phyloP scores from a whole-genome alignment of 2,888 invertebrate species.

The Lepidocyrtinus sp. region DNA sequence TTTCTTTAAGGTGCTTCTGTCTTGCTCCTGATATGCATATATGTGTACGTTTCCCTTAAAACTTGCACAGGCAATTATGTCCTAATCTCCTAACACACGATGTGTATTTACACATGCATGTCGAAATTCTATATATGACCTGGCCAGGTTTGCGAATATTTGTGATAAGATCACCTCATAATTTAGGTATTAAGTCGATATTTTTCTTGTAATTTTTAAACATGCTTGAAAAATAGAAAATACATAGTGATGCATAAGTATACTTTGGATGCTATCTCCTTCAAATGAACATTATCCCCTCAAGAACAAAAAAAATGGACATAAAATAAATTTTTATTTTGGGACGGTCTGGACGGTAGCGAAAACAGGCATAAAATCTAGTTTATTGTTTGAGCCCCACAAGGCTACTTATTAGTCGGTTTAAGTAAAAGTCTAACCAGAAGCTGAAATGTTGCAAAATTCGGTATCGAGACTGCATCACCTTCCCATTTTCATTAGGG shows the following conservation, averaged over 20 bases:
- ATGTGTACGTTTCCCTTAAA: too few species aligned
- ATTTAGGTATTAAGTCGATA: not conserved
- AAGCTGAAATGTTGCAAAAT: not conserved
- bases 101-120: constrained; percentile 3
- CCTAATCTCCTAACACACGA: too few species aligned
- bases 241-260: too few species aligned
- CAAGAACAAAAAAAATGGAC: too few species aligned
- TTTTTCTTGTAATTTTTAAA: too few species aligned
- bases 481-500: constrained; percentile 1
- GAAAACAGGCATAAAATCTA: too few species aligned
- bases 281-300: too few species aligned
- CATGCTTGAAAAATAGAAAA: too few species aligned
- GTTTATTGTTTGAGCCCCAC: too few species aligned
- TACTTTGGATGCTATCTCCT: too few species aligned
- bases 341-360: not conserved
- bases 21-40: not conserved
- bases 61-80: too few species aligned
- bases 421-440: not conserved
- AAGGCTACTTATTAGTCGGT: not conserved
- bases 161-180: not conserved
- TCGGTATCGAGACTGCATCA: not conserved
- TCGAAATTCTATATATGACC: not conserved
- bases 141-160: too few species aligned
- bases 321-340: not conserved
- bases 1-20: not conserved